Conservation (phyloP, 2,888 invertebrate species). For the Drosophila rubida region DNA sequence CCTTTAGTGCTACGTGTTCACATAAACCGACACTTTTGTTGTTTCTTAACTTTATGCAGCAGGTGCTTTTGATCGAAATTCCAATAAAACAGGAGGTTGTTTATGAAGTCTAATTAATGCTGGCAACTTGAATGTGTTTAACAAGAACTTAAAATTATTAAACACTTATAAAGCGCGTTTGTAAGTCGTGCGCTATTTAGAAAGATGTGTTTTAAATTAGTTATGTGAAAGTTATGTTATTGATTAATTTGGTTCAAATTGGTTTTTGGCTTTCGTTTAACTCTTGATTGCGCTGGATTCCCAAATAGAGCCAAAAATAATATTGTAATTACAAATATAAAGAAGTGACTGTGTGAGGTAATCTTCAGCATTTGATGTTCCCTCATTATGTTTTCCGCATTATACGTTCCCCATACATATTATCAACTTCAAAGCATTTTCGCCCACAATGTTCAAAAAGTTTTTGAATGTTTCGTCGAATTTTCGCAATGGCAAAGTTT, state of each 20-base stretch:
- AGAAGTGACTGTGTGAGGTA: background rate
- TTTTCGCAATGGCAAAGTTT: slow-evolving; percentile 66
- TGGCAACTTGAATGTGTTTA: too few relatives aligned
- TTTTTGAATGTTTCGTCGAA: slow-evolving; percentile 65
- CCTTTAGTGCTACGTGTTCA: too few relatives aligned
- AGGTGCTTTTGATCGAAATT: too few relatives aligned
- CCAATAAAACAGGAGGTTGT: too few relatives aligned
- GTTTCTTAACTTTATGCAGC: too few relatives aligned
- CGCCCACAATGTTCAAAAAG: slow-evolving; percentile 49
- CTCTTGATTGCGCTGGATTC: background rate
- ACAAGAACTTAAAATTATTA: too few relatives aligned
- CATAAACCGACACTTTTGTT: too few relatives aligned
- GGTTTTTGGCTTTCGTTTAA: background rate
- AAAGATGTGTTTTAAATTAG: too few relatives aligned
- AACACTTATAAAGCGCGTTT: too few relatives aligned
- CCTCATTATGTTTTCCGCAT: slow-evolving; percentile 26
- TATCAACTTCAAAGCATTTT: slow-evolving; percentile 66
- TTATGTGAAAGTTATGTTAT: too few relatives aligned
- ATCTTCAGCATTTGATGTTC: slow-evolving; percentile 9
- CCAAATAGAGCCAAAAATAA: background rate
- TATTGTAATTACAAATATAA: background rate
- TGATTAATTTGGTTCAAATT: background rate
- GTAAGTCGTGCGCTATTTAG: too few relatives aligned
- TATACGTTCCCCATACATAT: slow-evolving; percentile 40
- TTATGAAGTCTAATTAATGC: too few relatives aligned